These are phyloP conservation scores for Venturia canescens DNA, from an alignment of 1,140 invertebrate species.

Conservation along the genomic window DNA sequence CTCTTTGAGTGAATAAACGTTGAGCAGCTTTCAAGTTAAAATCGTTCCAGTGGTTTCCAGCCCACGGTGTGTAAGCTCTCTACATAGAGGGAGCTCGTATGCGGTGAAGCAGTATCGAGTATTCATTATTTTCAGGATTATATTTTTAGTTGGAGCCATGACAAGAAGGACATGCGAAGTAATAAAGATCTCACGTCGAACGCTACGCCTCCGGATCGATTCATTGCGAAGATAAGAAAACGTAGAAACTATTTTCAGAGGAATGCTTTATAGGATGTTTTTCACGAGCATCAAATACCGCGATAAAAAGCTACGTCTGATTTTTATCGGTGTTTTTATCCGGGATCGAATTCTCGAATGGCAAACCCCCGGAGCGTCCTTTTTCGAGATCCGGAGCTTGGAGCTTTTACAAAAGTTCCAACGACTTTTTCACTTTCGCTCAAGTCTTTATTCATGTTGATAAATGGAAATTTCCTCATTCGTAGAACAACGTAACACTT, in stretches of 20 bases:
- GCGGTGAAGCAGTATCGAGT: not conserved
- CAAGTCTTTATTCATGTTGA: constrained; percentile 2
- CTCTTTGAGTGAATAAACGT: too few species aligned
- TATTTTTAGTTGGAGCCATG: not conserved
- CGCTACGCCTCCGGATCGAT: not conserved
- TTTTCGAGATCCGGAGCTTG: not conserved
- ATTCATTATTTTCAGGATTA: not conserved
- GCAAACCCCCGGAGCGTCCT: not conserved
- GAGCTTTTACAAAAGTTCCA: not conserved
- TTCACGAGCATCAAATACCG: not conserved
- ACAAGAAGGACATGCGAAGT: not conserved
- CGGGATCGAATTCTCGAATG: not conserved
- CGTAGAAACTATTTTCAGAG: not conserved
- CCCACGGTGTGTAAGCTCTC: too few species aligned
- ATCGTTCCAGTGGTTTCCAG: too few species aligned
- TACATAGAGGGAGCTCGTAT: too few species aligned
- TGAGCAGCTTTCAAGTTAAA: too few species aligned
- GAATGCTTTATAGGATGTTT: not conserved
- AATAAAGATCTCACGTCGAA: not conserved
- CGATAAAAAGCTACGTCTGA: constrained; percentile 1
- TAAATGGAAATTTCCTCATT: constrained; percentile 14
- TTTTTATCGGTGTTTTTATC: constrained; percentile 17
- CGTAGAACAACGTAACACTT: constrained; percentile 14
- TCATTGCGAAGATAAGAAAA: not conserved
- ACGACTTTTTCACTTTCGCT: not conserved